A percentile compares a stretch with the other conserved stretches of the same genome.
phyloP scores from a whole-genome alignment of 1,140 invertebrate species.

The Drosophila ohnishii region DNA sequence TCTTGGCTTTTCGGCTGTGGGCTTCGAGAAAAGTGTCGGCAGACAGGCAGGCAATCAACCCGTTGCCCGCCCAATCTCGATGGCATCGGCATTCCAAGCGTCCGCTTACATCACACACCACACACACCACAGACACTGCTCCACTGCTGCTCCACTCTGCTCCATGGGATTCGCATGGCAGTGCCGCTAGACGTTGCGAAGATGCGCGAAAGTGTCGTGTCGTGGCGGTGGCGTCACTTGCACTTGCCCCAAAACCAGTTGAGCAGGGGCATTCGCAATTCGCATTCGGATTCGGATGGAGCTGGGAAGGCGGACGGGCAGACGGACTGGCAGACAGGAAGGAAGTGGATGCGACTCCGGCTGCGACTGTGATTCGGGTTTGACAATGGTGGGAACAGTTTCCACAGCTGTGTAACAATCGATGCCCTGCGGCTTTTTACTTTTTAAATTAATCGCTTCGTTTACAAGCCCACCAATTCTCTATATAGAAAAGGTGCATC shows the following conservation, averaged over 20 bases:
- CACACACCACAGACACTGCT: neutral
- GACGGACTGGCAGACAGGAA: conserved; percentile 42
- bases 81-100: conserved; percentile 34
- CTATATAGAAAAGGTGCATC: too few relatives aligned
- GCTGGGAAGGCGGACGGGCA: neutral
- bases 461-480: neutral
- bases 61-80: conserved; percentile 42
- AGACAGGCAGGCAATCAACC: conserved; percentile 42
- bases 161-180: conserved; percentile 11
- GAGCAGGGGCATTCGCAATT: conserved; percentile 11
- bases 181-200: conserved; percentile 44
- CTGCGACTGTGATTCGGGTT: conserved; percentile 20
- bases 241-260: conserved; percentile 61
- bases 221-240: conserved; percentile 54
- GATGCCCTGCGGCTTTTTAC: neutral
- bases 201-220: conserved; percentile 64
- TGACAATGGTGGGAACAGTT: conserved; percentile 36
- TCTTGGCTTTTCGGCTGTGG: conserved; percentile 24
- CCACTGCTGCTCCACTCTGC: conserved; percentile 2
- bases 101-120: conserved; percentile 56
- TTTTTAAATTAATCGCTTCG: conserved; percentile 1
- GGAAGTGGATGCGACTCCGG: conserved; percentile 37
- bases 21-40: conserved; percentile 48
- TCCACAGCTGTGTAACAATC: conserved; percentile 11
- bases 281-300: neutral